These are phyloP conservation scores for Fopius arisanus DNA, from an alignment of 1,140 invertebrate species.

Conservation along the genomic window DNA sequence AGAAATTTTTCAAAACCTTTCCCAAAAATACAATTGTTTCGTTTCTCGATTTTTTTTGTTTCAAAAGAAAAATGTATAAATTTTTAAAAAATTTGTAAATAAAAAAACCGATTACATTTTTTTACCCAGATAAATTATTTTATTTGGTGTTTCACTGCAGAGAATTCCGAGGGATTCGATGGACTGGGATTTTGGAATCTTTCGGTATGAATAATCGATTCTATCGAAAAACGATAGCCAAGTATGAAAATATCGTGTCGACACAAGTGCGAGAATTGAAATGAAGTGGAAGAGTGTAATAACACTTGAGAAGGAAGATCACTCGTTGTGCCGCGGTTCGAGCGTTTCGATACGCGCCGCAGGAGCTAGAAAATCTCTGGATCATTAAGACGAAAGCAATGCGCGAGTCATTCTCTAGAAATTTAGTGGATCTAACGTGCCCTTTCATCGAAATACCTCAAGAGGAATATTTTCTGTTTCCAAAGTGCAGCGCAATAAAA, in stretches of 20 bases:
- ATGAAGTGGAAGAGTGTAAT: not conserved
- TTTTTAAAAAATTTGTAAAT: too few relatives aligned
- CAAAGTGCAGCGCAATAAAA: not conserved
- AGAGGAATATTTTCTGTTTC: not conserved
- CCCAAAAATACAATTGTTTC: too few relatives aligned
- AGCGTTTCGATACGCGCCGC: conserved; percentile 26
- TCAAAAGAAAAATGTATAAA: too few relatives aligned
- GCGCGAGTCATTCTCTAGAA: conserved; percentile 12
- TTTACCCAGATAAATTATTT: too few relatives aligned
- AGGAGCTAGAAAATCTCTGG: conserved; percentile 17
- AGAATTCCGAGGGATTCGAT: too few relatives aligned
- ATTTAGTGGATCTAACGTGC: conserved; percentile 13
- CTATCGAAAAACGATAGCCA: too few relatives aligned
- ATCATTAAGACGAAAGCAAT: conserved; percentile 25
- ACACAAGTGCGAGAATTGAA: not conserved
- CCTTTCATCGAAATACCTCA: not conserved
- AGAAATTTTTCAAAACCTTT: too few relatives aligned
- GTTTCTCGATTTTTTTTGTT: too few relatives aligned
- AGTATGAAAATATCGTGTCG: not conserved
- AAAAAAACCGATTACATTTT: too few relatives aligned
- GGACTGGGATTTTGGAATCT: too few relatives aligned
- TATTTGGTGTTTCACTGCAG: too few relatives aligned
- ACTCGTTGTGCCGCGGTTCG: not conserved
- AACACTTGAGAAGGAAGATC: not conserved
- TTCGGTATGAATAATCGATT: too few relatives aligned